Evolutionary conservation across 2,888 invertebrate species (phyloP), one percentile per base, ranked within the genome.

Genomic region (Apamea crenata): DNA sequence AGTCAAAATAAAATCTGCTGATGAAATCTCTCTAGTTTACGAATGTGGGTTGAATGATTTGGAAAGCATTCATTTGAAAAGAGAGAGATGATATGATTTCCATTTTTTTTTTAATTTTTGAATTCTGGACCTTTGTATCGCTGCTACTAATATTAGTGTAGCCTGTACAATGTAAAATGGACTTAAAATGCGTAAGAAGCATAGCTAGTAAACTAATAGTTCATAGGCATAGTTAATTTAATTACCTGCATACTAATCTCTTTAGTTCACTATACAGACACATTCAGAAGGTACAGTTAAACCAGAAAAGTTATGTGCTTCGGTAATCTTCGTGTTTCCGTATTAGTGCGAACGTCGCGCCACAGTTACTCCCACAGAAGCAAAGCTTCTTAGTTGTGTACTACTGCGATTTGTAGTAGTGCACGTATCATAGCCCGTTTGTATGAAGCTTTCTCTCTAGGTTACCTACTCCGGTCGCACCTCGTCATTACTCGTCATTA

Each of bases 181-280:
- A 44, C 29, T 40, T n/a, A 29, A 61, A 72, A n/a, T 36, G 8
- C 8, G n/a, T 14, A 70, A 70, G 40, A 21, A 8, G 1, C 10
- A 8, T 36, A 53, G 16, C 29, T 40, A 21, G 6, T 6, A 50
- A 50, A 18, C 18, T 6, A 50, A 50, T 6, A 50, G 16, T 40
- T 40, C 71, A 7, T 25, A 44, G 7, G 4, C 32, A 18, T 40
- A 59, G 4, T 12, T 59, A 73, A 73, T 72, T 18, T 25, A 56
- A 71, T 53, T 74, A 75, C 59, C n/a, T 76, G 16, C n/a, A 36
- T 47, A 44, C 40, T 47, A 61, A 47, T 61, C 2, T 61, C 18
- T 47, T 10, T 76, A 36, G n/a, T 61, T 4, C 21, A 50, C 61
- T 21, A 50, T 16, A 21, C 12, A 76, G 1, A 21, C 59, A 74